Evolutionary conservation across 1,140 invertebrate genomes (phyloP).

Genomic region (Mizuhopecten yessoensis): DNA sequence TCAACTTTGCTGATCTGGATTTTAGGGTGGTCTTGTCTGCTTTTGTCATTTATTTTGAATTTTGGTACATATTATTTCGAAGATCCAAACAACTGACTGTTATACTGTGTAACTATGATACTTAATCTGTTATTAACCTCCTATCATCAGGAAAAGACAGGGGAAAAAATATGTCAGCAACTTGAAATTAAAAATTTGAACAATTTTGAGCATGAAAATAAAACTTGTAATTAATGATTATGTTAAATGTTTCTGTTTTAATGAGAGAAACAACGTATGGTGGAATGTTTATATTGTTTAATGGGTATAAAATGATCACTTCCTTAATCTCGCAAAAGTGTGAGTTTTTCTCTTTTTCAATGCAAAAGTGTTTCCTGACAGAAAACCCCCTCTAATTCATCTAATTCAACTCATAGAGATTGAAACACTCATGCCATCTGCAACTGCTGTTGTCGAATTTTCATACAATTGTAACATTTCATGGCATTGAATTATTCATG

Average conservation of each 20-base stretch:
- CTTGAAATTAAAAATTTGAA: background rate
- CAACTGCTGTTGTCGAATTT: conserved; percentile 3
- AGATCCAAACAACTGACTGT: too few relatives aligned
- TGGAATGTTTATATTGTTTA: too few relatives aligned
- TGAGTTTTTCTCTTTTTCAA: background rate
- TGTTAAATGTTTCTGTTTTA: background rate
- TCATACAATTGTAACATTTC: conserved; percentile 21
- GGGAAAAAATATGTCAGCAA: background rate
- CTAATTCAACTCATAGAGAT: background rate
- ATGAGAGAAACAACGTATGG: too few relatives aligned
- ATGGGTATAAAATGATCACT: too few relatives aligned
- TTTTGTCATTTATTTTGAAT: background rate
- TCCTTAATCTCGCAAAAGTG: background rate
- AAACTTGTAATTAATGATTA: background rate
- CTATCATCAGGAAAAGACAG: background rate
- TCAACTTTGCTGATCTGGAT: background rate
- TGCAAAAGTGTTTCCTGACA: background rate
- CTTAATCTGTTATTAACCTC: background rate
- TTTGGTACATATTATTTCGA: too few relatives aligned
- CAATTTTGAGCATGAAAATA: background rate
- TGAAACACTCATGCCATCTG: background rate
- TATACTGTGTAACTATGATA: background rate
- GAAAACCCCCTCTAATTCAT: background rate
- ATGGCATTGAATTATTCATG: conserved; percentile 38
- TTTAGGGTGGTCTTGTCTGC: background rate